phyloP scores from a whole-genome alignment of 2,797 vertebrate genomes.

The Alectoris magna region DNA sequence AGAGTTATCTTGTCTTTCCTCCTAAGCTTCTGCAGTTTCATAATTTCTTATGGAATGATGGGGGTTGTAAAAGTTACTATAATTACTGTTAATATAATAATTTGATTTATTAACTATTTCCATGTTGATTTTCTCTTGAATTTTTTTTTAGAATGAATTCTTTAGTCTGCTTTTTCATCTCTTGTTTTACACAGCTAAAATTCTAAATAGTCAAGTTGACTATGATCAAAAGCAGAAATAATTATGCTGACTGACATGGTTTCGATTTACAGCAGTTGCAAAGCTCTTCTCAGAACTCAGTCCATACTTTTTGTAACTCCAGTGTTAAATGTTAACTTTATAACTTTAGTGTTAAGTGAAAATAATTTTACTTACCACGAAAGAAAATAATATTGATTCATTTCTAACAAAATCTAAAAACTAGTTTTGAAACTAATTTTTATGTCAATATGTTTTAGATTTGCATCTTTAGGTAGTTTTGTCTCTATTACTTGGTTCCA shows the following conservation, averaged over 20 bases:
- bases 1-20: not conserved
- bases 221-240: not conserved
- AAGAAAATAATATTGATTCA: not conserved
- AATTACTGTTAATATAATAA: not conserved
- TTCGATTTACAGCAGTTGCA: not conserved
- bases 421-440: not conserved
- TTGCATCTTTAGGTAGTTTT: not conserved
- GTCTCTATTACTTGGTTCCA: not conserved
- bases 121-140: not conserved
- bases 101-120: not conserved
- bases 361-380: not conserved
- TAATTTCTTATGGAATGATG: not conserved
- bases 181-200: not conserved
- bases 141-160: not conserved
- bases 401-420: not conserved
- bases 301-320: not conserved
- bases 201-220: not conserved
- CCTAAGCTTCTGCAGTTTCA: not conserved
- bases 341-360: not conserved
- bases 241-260: not conserved
- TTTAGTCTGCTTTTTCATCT: not conserved
- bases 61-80: not conserved
- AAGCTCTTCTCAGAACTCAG: not conserved
- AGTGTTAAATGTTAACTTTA: not conserved
- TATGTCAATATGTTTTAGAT: not conserved